phyloP scores from a whole-genome alignment of 2,888 invertebrate species.

The Trachelus stipa region DNA sequence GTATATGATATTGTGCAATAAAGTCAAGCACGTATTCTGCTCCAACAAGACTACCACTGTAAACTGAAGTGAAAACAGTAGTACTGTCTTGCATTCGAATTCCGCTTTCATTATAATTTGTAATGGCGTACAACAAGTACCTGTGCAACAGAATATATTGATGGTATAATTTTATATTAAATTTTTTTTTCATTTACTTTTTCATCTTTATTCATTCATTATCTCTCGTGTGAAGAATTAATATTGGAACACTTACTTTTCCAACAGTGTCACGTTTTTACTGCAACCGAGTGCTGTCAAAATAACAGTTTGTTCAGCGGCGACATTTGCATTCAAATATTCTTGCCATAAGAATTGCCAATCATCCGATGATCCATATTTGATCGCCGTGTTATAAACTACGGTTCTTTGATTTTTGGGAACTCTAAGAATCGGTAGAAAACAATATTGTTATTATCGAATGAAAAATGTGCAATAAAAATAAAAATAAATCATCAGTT shows the following conservation, averaged over 20 bases:
- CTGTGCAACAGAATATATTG: slow-evolving; percentile 53
- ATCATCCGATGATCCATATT: slow-evolving; percentile 74
- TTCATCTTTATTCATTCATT: too few relatives aligned
- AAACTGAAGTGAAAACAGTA: slow-evolving; percentile 58
- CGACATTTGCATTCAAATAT: slow-evolving; percentile 73
- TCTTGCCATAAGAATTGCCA: slow-evolving; percentile 79
- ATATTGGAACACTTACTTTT: slow-evolving; percentile 52
- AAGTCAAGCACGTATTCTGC: slow-evolving; percentile 55
- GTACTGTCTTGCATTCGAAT: slow-evolving; percentile 65
- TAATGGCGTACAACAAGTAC: slow-evolving; percentile 68
- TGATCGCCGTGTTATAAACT: slow-evolving; percentile 76
- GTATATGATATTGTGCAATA: slow-evolving; percentile 32
- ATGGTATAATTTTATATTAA: too few relatives aligned
- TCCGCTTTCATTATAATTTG: slow-evolving; percentile 49
- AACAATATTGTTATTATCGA: too few relatives aligned
- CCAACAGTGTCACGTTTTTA: slow-evolving; percentile 64
- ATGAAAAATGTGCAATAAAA: too few relatives aligned
- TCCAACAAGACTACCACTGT: slow-evolving; percentile 48
- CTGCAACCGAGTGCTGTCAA: slow-evolving; percentile 72
- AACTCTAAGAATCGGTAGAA: slow-evolving; percentile 66
- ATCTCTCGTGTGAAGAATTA: not conserved
- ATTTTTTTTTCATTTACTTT: too few relatives aligned
- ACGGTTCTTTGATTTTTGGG: slow-evolving; percentile 74
- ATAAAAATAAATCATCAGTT: too few relatives aligned
- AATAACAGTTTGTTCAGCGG: slow-evolving; percentile 73